Base-by-base conservation (phyloP, 2,797 vertebrate species). In the Typhlichthys subterraneus region DNA sequence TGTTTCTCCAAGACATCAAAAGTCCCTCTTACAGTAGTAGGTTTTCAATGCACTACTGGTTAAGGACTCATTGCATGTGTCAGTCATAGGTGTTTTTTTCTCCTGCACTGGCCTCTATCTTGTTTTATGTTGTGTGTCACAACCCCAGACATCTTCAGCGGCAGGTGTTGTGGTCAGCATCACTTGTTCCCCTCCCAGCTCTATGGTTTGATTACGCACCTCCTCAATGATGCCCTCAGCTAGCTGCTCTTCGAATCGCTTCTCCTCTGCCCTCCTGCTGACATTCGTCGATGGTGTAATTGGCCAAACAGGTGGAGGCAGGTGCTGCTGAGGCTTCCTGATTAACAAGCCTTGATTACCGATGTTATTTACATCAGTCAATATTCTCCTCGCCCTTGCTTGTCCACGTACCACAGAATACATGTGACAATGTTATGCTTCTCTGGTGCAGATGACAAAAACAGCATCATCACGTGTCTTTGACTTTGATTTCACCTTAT, bases 71-170 rank as follows among this genome's bases (percentile, higher is more conserved):
- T 38, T 31, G 14, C 12, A 63, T 69, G 60, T 73, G n/a, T 61
- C 17, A 15, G 63, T 53, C 58, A 1, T 45, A 13, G 38, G 11
- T 12, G 45, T 5, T 49, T 53, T 23, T 50, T 60, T 61, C 17
- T 23, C 23, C 3, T 23, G 23, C 23, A 23, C 13, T 10, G 49
- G 61, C 38, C 64, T 63, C 31, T 61, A 33, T 52, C 14, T 61
- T 61, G 12, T 69, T 65, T 51, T 29, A 69, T 53, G 45, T 55
- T 62, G 45, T 56, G 59, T 45, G 15, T 63, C 53, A 38, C 33
- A 38, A 59, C 74, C 55, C 38, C 55, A 51, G 74, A 68, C 71
- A 75, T 65, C 54, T 53, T 58, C 70, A 56, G 57, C 61, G 64
- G 48, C 13, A 49, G 62, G 49, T 46, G 33, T 67, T 73, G 38